phyloP scores from a whole-genome alignment of 2,888 invertebrate species.

The Tridacna crocea region DNA sequence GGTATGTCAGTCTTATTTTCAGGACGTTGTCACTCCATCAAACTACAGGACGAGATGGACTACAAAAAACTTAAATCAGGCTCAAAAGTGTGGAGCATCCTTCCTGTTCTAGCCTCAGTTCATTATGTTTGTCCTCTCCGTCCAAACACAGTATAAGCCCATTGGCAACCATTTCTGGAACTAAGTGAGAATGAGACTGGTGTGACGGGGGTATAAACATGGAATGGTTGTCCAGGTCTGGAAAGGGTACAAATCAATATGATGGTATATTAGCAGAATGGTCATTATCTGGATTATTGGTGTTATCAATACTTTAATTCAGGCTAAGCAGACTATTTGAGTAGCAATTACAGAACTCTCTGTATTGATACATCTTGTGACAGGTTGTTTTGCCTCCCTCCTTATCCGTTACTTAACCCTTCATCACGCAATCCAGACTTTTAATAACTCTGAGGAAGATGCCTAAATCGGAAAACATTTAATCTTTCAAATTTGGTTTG shows the following conservation, averaged over 20 bases:
- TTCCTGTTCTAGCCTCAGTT: background rate
- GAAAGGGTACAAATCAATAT: background rate
- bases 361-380: slow-evolving; percentile 6
- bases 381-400: no score
- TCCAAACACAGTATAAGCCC: no score
- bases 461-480: no score
- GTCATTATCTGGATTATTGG: slow-evolving; percentile 7
- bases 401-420: no score
- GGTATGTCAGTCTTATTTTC: background rate
- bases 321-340: background rate
- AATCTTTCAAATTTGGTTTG: no score
- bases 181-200: no score
- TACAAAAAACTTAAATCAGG: background rate
- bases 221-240: background rate
- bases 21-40: background rate
- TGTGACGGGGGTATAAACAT: no score
- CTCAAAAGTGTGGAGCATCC: background rate
- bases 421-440: no score
- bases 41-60: background rate
- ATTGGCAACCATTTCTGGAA: no score
- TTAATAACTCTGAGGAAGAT: no score
- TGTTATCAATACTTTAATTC: slow-evolving; percentile 4
- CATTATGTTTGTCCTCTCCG: no score
- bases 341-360: background rate
- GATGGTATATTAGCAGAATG: background rate